A percentile compares a stretch with the other conserved stretches of the same genome.
Conservation (phyloP, 35 echinoderm and acorn worm genomes). For the Anneissia japonica region DNA sequence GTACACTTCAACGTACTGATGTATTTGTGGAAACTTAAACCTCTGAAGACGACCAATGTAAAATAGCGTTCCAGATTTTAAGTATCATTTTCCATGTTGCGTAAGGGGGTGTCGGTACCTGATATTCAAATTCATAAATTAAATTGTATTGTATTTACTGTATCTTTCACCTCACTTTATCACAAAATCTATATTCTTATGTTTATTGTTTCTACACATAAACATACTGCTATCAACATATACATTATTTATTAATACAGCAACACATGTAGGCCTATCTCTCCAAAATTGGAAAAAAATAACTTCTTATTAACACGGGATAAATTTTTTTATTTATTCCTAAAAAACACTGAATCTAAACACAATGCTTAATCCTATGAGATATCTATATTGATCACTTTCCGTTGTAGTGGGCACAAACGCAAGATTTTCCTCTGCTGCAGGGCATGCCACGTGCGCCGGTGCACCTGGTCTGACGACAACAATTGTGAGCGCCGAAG, state of each 20-base stretch:
- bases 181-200: too few relatives aligned
- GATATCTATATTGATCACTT: neutral
- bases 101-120: too few relatives aligned
- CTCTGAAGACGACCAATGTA: too few relatives aligned
- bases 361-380: neutral
- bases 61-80: too few relatives aligned
- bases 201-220: too few relatives aligned
- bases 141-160: too few relatives aligned
- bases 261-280: neutral
- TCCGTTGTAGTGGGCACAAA: neutral
- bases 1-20: too few relatives aligned
- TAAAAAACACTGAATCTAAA: neutral
- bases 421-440: neutral
- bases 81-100: too few relatives aligned
- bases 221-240: neutral
- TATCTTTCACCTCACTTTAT: too few relatives aligned
- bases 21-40: too few relatives aligned
- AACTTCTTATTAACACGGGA: neutral
- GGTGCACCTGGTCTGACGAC: neutral
- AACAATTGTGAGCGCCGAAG: neutral
- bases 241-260: neutral
- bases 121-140: too few relatives aligned
- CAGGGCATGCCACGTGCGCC: neutral
- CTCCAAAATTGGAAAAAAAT: neutral
- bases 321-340: neutral